Conservation (phyloP, 2,888 invertebrate genomes). For the Acheta domesticus region DNA sequence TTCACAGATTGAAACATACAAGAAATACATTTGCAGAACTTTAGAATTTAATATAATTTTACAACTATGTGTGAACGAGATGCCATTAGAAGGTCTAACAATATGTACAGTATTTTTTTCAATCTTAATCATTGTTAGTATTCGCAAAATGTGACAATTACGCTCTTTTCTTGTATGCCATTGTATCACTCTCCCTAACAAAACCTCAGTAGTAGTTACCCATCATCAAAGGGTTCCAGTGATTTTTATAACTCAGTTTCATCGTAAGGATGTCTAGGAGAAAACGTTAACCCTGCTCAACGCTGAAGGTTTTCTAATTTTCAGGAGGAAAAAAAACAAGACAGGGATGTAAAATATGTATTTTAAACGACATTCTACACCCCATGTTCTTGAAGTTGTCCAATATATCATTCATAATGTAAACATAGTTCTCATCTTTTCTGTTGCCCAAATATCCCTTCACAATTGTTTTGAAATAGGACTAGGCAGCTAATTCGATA, state of each 20-base stretch:
- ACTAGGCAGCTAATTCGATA: slow-evolving; percentile 19
- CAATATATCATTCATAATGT: background rate
- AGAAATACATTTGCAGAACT: too few species aligned
- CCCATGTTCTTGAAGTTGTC: slow-evolving; percentile 3
- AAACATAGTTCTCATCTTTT: background rate
- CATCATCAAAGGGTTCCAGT: slow-evolving; percentile 19
- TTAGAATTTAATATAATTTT: too few species aligned
- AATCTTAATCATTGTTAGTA: background rate
- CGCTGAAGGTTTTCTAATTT: too few species aligned
- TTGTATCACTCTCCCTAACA: slow-evolving; percentile 18
- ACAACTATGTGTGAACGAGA: too few species aligned
- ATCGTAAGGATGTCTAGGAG: background rate
- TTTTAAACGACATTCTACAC: slow-evolving; percentile 5
- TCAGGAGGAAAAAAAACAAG: too few species aligned
- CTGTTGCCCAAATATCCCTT: slow-evolving; percentile 4
- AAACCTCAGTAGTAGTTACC: background rate
- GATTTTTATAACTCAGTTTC: slow-evolving; percentile 4
- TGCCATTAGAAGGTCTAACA: background rate
- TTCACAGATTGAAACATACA: too few species aligned
- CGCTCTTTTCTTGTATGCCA: background rate
- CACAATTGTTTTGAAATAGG: background rate
- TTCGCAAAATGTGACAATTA: slow-evolving; percentile 4
- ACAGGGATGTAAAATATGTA: background rate
- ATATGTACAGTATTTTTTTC: background rate
- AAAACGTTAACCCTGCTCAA: background rate